Percentiles rank a stretch among this genome's conserved stretches.
phyloP scores from a whole-genome alignment of 2,888 invertebrate species.

The Uloborus plumipes region DNA sequence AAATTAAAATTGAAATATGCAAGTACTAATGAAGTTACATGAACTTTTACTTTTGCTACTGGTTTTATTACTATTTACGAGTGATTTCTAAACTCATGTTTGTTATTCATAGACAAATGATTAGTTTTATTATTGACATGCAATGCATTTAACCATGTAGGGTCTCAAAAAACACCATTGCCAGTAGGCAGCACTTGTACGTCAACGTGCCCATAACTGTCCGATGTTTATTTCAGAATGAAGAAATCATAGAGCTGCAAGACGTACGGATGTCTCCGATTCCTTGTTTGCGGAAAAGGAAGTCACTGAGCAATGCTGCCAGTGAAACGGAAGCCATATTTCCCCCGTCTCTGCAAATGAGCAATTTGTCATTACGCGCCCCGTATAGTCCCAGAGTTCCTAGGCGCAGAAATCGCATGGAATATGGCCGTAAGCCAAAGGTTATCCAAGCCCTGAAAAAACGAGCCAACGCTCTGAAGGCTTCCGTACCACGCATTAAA shows the following conservation, averaged over 20 bases:
- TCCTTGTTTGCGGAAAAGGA: constrained; percentile 78
- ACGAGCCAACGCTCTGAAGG: constrained; percentile 87
- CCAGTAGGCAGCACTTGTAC: too few relatives aligned
- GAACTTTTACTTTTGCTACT: too few relatives aligned
- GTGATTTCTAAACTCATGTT: too few relatives aligned
- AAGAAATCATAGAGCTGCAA: constrained; percentile 91
- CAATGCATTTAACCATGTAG: too few relatives aligned
- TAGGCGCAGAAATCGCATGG: constrained; percentile 32
- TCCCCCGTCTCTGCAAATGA: constrained; percentile 82
- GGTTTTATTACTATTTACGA: too few relatives aligned
- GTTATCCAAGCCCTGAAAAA: constrained; percentile 85
- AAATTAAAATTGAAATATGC: too few relatives aligned
- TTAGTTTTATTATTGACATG: too few relatives aligned
- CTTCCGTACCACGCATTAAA: constrained; percentile 90
- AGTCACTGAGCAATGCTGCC: constrained; percentile 69
- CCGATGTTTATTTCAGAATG: constrained; percentile 70
- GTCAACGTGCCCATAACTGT: neutral
- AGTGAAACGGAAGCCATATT: constrained; percentile 73
- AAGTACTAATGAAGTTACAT: too few relatives aligned
- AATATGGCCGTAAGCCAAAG: constrained; percentile 67
- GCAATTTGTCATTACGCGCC: constrained; percentile 54
- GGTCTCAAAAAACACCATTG: too few relatives aligned
- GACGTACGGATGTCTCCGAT: constrained; percentile 88
- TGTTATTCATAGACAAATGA: too few relatives aligned
- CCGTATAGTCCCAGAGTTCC: constrained; percentile 45